phyloP scores from a whole-genome alignment of 1,140 invertebrate genomes.

The Caenorhabditis remanei region DNA sequence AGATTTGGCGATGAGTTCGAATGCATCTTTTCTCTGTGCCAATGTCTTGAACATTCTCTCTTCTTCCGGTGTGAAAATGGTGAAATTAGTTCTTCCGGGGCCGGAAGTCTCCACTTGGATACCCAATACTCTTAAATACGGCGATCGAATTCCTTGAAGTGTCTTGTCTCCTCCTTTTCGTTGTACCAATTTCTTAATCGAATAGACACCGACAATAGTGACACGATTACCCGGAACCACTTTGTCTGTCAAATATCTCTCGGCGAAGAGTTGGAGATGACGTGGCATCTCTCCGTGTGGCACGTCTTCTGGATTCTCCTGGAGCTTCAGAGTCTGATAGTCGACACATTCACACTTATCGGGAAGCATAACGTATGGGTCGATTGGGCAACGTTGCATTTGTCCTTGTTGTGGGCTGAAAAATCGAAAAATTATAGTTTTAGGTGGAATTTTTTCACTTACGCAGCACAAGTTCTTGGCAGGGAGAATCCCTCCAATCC shows the following conservation, averaged over 20 bases:
- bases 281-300: slow-evolving; percentile 98
- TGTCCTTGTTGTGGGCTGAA: slow-evolving; percentile 87
- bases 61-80: slow-evolving; percentile 85
- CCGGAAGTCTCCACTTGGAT: slow-evolving; percentile 89
- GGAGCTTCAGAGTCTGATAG: slow-evolving; percentile 88
- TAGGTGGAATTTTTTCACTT: slow-evolving; percentile 79
- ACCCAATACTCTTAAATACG: slow-evolving; percentile 94
- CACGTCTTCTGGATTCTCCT: slow-evolving; percentile 95
- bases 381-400: slow-evolving; percentile 89
- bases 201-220: slow-evolving; percentile 93
- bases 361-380: slow-evolving; percentile 96
- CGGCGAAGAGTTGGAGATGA: slow-evolving; percentile 88
- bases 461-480: slow-evolving; percentile 91
- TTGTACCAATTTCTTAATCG: slow-evolving; percentile 88
- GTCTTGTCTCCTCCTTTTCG: slow-evolving; percentile 84
- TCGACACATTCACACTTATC: slow-evolving; percentile 98
- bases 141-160: slow-evolving; percentile 90
- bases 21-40: slow-evolving; percentile 87
- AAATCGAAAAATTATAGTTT: not conserved
- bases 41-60: slow-evolving; percentile 85
- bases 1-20: slow-evolving; percentile 89
- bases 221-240: slow-evolving; percentile 96
- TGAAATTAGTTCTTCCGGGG: slow-evolving; percentile 82
- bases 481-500: slow-evolving; percentile 96
- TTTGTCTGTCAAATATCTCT: slow-evolving; percentile 87